These are phyloP conservation scores for Luperina testacea DNA, from an alignment of 2,888 invertebrate genomes.

Conservation along the genomic window DNA sequence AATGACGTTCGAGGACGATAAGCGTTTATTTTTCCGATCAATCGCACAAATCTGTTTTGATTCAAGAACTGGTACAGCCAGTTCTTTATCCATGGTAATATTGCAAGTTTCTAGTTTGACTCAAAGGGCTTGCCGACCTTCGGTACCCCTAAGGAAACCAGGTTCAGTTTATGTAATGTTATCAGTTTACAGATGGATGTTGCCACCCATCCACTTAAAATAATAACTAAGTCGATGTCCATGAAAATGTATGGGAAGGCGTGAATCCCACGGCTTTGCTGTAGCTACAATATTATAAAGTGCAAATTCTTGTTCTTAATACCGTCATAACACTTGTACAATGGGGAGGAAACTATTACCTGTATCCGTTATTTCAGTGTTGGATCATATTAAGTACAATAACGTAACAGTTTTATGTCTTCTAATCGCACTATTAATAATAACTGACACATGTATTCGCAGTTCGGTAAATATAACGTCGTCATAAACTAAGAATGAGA, in stretches of 20 bases:
- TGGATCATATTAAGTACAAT: conserved; percentile 41
- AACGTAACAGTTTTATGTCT: conserved; percentile 44
- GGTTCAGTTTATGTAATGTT: conserved; percentile 23
- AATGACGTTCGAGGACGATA: not conserved
- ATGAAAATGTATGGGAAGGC: conserved; percentile 23
- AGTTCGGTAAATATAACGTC: conserved; percentile 48
- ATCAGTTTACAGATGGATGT: conserved; percentile 15
- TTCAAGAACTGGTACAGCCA: conserved; percentile 23
- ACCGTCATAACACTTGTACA: conserved; percentile 19
- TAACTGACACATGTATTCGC: conserved; percentile 21
- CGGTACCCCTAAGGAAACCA: conserved; percentile 21
- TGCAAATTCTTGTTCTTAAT: conserved; percentile 38
- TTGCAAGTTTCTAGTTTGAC: conserved; percentile 10
- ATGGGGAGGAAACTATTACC: conserved; percentile 23
- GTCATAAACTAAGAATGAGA: conserved; percentile 39
- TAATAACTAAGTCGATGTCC: conserved; percentile 36
- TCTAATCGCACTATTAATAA: conserved; percentile 39
- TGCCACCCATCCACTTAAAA: conserved; percentile 27
- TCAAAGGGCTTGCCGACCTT: conserved; percentile 19
- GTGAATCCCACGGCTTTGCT: conserved; percentile 13
- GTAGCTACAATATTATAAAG: conserved; percentile 18
- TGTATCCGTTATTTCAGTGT: conserved; percentile 20
- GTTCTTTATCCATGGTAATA: conserved; percentile 28
- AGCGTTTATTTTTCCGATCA: conserved; percentile 20
- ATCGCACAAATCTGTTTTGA: conserved; percentile 26